These are phyloP conservation scores for Boloria euphrosyne DNA, from an alignment of 2,888 invertebrate genomes.

Conservation along the genomic window DNA sequence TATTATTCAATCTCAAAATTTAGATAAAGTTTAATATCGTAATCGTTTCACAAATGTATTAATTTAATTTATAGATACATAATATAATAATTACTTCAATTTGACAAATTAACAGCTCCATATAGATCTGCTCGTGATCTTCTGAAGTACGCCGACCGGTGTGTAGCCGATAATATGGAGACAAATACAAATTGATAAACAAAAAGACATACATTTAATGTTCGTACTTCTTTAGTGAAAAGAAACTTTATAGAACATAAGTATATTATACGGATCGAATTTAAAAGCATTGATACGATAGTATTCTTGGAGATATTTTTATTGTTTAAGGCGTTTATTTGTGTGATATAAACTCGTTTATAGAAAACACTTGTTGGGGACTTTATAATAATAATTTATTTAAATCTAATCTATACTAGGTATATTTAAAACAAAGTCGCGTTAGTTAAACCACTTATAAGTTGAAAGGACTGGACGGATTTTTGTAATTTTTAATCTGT, in stretches of 20 bases:
- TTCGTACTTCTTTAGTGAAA: conserved; percentile 54
- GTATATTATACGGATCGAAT: conserved; percentile 43
- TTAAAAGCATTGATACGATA: conserved; percentile 43
- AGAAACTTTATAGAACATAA: conserved; percentile 41
- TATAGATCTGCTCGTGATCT: conserved; percentile 54
- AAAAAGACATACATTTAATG: conserved; percentile 76
- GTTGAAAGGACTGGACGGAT: too few relatives aligned
- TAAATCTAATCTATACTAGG: too few relatives aligned
- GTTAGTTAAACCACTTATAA: too few relatives aligned
- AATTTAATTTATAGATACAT: neutral
- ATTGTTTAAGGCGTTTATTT: conserved; percentile 31
- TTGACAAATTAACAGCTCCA: conserved; percentile 49
- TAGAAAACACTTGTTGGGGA: conserved; percentile 1
- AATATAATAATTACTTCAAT: neutral
- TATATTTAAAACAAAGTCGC: too few relatives aligned
- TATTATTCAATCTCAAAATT: too few relatives aligned
- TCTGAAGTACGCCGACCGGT: conserved; percentile 77
- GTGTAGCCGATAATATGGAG: conserved; percentile 74
- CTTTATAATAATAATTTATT: too few relatives aligned
- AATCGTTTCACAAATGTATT: neutral
- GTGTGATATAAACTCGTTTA: conserved; percentile 9
- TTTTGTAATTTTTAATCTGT: too few relatives aligned
- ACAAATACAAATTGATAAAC: conserved; percentile 83
- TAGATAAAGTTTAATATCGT: too few relatives aligned
- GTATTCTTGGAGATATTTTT: conserved; percentile 35